A percentile compares a stretch with the other conserved stretches of the same genome.
Evolutionary conservation across 1,140 invertebrate species (phyloP).

Genomic region (Neuroterus valhalla): DNA sequence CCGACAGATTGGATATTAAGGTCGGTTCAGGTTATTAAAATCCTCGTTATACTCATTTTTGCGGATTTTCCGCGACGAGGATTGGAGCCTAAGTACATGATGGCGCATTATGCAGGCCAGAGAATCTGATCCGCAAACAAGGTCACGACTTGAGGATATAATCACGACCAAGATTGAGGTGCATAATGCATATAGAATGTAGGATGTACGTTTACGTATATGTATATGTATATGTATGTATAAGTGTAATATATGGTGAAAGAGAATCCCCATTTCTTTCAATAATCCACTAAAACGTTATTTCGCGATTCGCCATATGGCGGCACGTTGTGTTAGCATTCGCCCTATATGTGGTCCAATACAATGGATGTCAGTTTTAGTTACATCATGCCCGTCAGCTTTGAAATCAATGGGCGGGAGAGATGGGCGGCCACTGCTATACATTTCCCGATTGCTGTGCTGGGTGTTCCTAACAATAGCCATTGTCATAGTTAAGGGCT

Average conservation of each 20-base stretch:
- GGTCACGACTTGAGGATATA: conserved; percentile 30
- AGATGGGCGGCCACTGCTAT: conserved; percentile 28
- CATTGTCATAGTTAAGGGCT: conserved; percentile 33
- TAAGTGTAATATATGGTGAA: not conserved
- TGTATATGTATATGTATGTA: too few relatives aligned
- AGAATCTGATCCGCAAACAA: conserved; percentile 34
- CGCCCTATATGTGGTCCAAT: conserved; percentile 54
- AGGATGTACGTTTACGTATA: too few relatives aligned
- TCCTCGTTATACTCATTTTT: conserved; percentile 19
- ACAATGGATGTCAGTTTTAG: conserved; percentile 69
- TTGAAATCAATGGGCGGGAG: conserved; percentile 56
- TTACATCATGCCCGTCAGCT: conserved; percentile 66
- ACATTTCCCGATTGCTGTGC: conserved; percentile 36
- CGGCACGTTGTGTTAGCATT: conserved; percentile 39
- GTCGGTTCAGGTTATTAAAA: conserved; percentile 15
- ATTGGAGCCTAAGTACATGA: conserved; percentile 14
- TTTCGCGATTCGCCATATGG: conserved; percentile 59
- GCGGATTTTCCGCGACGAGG: conserved; percentile 8
- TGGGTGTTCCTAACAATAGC: conserved; percentile 33
- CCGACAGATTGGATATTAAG: conserved; percentile 25
- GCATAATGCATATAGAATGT: not conserved
- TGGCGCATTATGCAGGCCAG: conserved; percentile 23
- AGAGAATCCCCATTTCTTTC: conserved; percentile 42
- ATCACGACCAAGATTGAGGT: not conserved
- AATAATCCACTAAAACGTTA: conserved; percentile 63